Conservation (phyloP, 2,113 vertebrate species). For the Malaclemys terrapin region DNA sequence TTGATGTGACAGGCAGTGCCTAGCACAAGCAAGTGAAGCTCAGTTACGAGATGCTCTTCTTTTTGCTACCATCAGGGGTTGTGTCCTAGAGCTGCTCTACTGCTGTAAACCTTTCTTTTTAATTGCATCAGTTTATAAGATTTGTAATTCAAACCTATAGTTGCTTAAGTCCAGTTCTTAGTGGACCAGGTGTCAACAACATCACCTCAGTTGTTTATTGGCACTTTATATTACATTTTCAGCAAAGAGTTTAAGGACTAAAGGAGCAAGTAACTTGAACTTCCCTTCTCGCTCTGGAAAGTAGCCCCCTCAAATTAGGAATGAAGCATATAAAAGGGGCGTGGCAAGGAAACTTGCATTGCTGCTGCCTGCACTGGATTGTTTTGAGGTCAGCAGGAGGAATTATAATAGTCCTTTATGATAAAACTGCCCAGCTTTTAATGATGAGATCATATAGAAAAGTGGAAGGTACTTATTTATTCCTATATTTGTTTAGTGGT, state of each 20-base stretch:
- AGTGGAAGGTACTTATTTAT: too few relatives aligned
- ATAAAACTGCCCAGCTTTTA: neutral
- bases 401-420: neutral
- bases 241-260: neutral
- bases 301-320: neutral
- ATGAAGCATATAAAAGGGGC: neutral
- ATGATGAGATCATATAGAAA: neutral
- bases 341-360: neutral
- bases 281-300: neutral
- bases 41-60: accelerated
- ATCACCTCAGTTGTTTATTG: neutral
- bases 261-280: neutral
- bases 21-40: neutral
- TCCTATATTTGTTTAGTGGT: neutral
- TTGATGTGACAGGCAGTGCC: neutral
- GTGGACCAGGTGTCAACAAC: neutral
- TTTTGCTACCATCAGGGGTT: neutral
- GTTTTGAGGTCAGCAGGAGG: neutral
- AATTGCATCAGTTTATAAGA: neutral
- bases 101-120: neutral
- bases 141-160: neutral
- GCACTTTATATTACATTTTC: neutral
- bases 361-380: neutral
- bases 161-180: neutral
- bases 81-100: neutral